These are phyloP conservation scores for Scaptomyza hsui DNA, from an alignment of 1,140 invertebrate species.

Conservation along the genomic window DNA sequence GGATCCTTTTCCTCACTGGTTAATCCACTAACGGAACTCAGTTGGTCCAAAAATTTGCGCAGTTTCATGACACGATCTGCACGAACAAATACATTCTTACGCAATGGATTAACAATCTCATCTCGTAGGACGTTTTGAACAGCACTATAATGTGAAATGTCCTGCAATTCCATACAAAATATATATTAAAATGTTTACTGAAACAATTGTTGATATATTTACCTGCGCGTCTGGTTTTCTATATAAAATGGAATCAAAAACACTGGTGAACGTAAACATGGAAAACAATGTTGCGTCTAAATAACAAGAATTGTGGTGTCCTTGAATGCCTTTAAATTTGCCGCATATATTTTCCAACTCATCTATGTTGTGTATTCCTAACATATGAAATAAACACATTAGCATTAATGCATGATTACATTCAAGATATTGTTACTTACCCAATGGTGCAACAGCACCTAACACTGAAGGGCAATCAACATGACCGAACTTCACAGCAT, in stretches of 20 bases:
- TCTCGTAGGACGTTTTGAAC: conserved; percentile 95
- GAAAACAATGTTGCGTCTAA: conserved; percentile 97
- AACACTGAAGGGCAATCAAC: conserved; percentile 90
- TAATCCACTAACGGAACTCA: conserved; percentile 94
- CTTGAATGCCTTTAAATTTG: conserved; percentile 96
- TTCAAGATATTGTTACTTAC: conserved; percentile 83
- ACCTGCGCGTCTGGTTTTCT: conserved; percentile 88
- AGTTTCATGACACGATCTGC: conserved; percentile 98
- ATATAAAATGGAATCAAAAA: conserved; percentile 96
- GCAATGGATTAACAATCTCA: conserved; percentile 97
- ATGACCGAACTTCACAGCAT: conserved; percentile 79
- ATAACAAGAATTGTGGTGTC: conserved; percentile 99
- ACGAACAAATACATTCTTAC: conserved; percentile 94
- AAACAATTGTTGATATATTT: conserved; percentile 17
- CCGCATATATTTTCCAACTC: conserved; percentile 89
- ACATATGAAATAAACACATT: conserved; percentile 2
- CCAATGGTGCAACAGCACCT: conserved; percentile 92
- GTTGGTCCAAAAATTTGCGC: conserved; percentile 92
- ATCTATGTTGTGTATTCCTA: conserved; percentile 84
- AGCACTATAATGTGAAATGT: conserved; percentile 93
- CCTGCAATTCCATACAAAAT: conserved; percentile 83
- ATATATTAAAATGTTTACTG: background rate
- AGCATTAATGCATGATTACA: background rate
- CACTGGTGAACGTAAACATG: conserved; percentile 98
- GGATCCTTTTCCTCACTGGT: conserved; percentile 98